These are phyloP conservation scores for Mastacembelus armatus DNA, from an alignment of 2,797 vertebrate genomes.

Conservation along the genomic window DNA sequence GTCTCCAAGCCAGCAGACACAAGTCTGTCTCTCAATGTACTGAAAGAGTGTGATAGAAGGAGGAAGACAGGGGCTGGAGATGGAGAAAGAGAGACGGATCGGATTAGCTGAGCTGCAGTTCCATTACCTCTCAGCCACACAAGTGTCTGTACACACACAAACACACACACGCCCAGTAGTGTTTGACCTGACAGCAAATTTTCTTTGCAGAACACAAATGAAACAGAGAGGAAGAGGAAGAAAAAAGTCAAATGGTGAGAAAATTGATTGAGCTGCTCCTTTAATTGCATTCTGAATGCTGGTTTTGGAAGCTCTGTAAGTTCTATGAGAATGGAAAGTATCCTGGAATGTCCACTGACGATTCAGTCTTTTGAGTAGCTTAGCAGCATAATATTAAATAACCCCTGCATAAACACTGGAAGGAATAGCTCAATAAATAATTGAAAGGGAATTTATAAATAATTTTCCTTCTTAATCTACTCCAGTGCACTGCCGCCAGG, in stretches of 20 bases:
- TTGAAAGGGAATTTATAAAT: conserved; percentile 84
- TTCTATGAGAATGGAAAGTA: conserved; percentile 70
- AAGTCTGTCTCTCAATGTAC: conserved; percentile 62
- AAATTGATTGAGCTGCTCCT: conserved; percentile 59
- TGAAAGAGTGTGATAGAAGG: conserved; percentile 61
- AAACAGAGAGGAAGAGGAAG: conserved; percentile 20
- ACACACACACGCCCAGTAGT: conserved; percentile 15
- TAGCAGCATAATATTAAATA: conserved; percentile 82
- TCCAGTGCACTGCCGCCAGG: conserved; percentile 68
- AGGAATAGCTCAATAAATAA: conserved; percentile 83
- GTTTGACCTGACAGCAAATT: conserved; percentile 39
- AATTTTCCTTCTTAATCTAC: conserved; percentile 79
- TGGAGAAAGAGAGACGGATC: conserved; percentile 65
- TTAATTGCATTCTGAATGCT: conserved; percentile 66
- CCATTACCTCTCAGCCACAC: conserved; percentile 67
- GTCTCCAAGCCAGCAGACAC: conserved; percentile 62
- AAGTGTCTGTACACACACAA: conserved; percentile 1
- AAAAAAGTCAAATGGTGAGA: conserved; percentile 37
- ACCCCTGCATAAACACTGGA: conserved; percentile 80
- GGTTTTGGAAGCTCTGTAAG: conserved; percentile 47
- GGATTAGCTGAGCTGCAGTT: conserved; percentile 73
- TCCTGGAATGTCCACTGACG: conserved; percentile 67
- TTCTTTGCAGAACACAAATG: conserved; percentile 41
- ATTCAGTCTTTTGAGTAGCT: conserved; percentile 74
- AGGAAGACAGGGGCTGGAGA: conserved; percentile 56